Percentiles rank a stretch among this genome's conserved stretches.
Conservation (phyloP, 2,797 vertebrate genomes). For the Clarias pachynema region DNA sequence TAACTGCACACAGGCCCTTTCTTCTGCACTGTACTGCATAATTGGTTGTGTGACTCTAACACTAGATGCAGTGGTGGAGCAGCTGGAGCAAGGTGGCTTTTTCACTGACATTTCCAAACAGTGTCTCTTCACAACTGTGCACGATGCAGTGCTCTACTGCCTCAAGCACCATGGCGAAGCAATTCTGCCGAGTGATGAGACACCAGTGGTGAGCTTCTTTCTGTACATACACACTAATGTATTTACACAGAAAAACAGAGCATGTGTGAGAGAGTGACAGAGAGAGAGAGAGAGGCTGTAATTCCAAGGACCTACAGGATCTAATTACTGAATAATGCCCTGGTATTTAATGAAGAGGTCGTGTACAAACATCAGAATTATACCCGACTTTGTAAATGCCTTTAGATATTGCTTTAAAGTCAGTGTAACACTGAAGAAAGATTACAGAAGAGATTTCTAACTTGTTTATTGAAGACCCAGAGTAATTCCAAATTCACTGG, state of each 20-base stretch:
- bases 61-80: conserved; percentile 79
- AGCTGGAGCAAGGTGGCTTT: conserved; percentile 85
- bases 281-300: neutral
- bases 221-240: neutral
- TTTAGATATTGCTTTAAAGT: neutral
- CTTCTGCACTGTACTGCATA: neutral
- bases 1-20: neutral
- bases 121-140: conserved; percentile 83
- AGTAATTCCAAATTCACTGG: neutral
- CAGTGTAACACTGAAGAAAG: neutral
- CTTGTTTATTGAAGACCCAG: neutral
- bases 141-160: conserved; percentile 83
- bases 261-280: neutral
- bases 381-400: neutral
- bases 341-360: neutral
- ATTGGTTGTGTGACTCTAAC: conserved; percentile 23
- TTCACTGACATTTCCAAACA: conserved; percentile 86
- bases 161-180: conserved; percentile 63
- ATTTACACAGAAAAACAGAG: neutral
- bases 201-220: conserved; percentile 60
- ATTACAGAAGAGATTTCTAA: neutral
- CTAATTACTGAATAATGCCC: neutral
- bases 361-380: neutral
- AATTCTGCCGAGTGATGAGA: conserved; percentile 57
- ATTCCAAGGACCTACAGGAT: neutral